Evolutionary conservation across 2,113 vertebrate genomes (phyloP), one percentile per base, ranked within the genome.

Genomic region (Neodontobutis hainanensis): DNA sequence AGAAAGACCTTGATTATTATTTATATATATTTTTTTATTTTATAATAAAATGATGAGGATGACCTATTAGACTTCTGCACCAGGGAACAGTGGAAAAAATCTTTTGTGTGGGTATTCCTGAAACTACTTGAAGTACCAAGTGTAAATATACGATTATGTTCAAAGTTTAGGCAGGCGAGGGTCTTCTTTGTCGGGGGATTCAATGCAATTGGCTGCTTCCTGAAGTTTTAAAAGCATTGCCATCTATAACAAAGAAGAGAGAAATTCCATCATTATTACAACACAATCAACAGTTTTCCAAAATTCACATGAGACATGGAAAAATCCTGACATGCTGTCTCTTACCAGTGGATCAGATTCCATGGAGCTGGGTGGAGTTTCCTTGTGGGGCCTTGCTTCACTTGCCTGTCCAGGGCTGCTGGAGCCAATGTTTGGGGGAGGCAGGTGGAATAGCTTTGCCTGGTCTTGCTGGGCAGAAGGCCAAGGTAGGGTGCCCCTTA

Each of bases 171-270:
- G 94, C 74, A 97, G 92, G 83, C 92, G 92, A 0, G 94, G 93
- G 68, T 98, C 96, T 86, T 99, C 97, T 51, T 94, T 94, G 66
- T 99, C 97, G 0, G 97, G 97, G 80, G 97, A 98, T 85, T 99
- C 97, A 14, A 98, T 98, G 87, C 96, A 96, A 89, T 98, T 98
- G 88, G 97, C 97, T 2, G 97, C 95, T 89, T 99, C 97, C 82
- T 99, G 97, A 69, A 99, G 96, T 83, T 98, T 99, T 86, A 99
- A 89, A 92, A 99, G 94, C 97, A 99, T 99, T 46, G 96, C 96
- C 97, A 99, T 99, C 97, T 99, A 87, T 4, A 86, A 85, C 10
- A 68, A 36, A 46, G 65, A 51, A 16, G 61, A 19, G 9, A 43
- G 43, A 40, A 1, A 40, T 57, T n/a, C 36, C n/a, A 4, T n/a